Evolutionary conservation across 2,113 vertebrate species (phyloP).

Genomic region (Nothobranchius furzeri): DNA sequence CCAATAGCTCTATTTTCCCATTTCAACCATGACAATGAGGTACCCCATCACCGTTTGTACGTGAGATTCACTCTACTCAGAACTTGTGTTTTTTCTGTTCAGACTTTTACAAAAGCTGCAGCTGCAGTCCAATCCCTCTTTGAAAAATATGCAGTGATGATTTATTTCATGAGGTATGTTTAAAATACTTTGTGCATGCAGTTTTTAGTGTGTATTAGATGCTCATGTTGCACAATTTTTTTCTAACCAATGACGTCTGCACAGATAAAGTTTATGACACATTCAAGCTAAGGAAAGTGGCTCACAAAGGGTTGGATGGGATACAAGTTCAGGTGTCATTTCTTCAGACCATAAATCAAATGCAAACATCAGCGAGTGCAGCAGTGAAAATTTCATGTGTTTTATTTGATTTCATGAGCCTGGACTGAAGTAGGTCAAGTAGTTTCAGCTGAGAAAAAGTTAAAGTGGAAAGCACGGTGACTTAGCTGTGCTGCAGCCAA

Average conservation of each 20-base stretch:
- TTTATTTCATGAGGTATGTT: slow-evolving; percentile 41
- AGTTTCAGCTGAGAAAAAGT: slow-evolving; percentile 11
- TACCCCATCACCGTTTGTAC: slow-evolving; percentile 19
- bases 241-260: not conserved
- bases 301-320: not conserved
- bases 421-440: slow-evolving; percentile 1
- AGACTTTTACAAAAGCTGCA: slow-evolving; percentile 32
- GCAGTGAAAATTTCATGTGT: not conserved
- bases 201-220: not conserved
- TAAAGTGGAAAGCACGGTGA: slow-evolving; percentile 19
- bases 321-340: not conserved
- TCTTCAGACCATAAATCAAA: not conserved
- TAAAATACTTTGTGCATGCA: slow-evolving; percentile 28
- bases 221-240: not conserved
- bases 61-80: slow-evolving; percentile 18
- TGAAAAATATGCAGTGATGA: slow-evolving; percentile 25
- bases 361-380: not conserved
- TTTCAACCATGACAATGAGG: slow-evolving; percentile 1
- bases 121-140: slow-evolving; percentile 31
- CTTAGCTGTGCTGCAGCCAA: slow-evolving; percentile 14
- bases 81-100: slow-evolving; percentile 30
- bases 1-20: not conserved
- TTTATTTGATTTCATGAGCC: not conserved
- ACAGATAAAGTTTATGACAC: not conserved
- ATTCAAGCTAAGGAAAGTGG: not conserved